Evolutionary conservation across 2,113 vertebrate species (phyloP), one percentile per base, ranked within the genome.

Genomic region (Micromys minutus): DNA sequence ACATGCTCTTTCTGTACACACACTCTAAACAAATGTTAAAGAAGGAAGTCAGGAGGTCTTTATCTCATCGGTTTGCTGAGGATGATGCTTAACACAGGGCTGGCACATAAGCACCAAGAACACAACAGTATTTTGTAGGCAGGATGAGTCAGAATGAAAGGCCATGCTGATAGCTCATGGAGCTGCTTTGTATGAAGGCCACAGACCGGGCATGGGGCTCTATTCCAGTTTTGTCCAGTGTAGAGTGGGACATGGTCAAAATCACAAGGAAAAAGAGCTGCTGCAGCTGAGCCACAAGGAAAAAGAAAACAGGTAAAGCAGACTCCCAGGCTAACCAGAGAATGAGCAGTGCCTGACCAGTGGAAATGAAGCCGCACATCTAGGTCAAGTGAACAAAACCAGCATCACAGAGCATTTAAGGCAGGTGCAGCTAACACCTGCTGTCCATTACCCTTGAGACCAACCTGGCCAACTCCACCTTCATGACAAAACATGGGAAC

Each of bases 361-460:
- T 36, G 83, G 21, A 88, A 26, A n/a, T 50, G 55, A 24, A 61
- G 47, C 7, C 52, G 74, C 57, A 91, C n/a, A 74, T 91, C 63
- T 83, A 92, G 77, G 79, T 81, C 81, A 91, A 67, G 79, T 3
- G 10, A 91, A 21, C 52, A 89, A 94, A 91, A 42, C 13, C 83
- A 45, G 17, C 71, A 80, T 17, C 55, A 47, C 50, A 79, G 90
- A 87, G 80, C n/a, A 94, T 75, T 22, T 17, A 3, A 34, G 39
- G 26, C 7, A 22, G 61, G 76, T 29, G 9, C 16, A 21, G 61
- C 42, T 12, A 9, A 34, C 29, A 45, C 31, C 10, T 36, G 4
- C 2, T 55, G 65, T 13, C 45, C 29, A n/a, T 16, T 26, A 71
- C 47, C 47, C 31, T 16, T 26, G 65, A 67, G 34, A 50, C 26